Percentiles rank a stretch among this genome's conserved stretches.
Evolutionary conservation across 2,797 vertebrate species (phyloP).

Genomic region (Microctenopoma lineatum): DNA sequence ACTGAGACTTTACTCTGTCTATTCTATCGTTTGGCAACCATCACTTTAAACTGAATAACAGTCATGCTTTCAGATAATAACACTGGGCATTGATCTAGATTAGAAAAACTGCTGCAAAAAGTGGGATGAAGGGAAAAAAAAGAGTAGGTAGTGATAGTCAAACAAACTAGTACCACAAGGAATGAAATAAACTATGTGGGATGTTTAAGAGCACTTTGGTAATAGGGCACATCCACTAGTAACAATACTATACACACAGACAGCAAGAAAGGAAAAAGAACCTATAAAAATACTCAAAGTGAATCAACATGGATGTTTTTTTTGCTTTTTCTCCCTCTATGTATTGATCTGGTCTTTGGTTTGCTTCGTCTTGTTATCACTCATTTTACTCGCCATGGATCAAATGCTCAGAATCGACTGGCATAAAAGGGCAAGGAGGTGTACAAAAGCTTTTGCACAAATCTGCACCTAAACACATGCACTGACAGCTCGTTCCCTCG

Average conservation of each 20-base stretch:
- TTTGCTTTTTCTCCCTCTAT: constrained; percentile 3
- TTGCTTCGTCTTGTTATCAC: constrained; percentile 39
- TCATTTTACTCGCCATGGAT: constrained; percentile 40
- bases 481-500: too few species aligned
- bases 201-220: not conserved
- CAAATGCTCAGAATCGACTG: constrained; percentile 45
- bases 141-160: not conserved
- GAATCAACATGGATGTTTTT: not conserved
- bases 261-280: not conserved
- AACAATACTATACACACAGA: not conserved
- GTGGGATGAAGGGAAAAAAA: not conserved
- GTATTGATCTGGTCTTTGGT: not conserved
- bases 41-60: too few species aligned
- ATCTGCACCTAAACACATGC: constrained; percentile 4
- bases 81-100: not conserved
- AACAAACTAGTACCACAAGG: not conserved
- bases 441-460: constrained; percentile 19
- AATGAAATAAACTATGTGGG: not conserved
- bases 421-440: constrained; percentile 41
- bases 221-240: not conserved
- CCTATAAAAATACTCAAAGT: not conserved
- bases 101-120: not conserved
- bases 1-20: too few species aligned
- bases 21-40: too few species aligned
- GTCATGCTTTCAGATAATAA: not conserved